These are phyloP conservation scores for Nomada goodeniana DNA, from an alignment of 2,888 invertebrate species.

Conservation along the genomic window DNA sequence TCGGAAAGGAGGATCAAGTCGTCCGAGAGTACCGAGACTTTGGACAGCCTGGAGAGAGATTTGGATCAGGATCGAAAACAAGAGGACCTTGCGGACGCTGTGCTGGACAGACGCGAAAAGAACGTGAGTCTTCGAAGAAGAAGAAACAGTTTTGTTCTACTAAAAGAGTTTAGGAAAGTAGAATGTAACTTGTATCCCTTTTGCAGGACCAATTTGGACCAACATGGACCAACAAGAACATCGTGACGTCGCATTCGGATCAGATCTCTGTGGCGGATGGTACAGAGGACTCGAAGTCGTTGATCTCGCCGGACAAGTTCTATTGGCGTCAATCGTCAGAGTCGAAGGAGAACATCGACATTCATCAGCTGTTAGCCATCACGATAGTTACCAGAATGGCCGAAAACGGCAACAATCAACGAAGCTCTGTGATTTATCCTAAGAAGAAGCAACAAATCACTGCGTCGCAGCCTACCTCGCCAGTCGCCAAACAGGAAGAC, in stretches of 20 bases:
- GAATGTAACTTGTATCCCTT: neutral
- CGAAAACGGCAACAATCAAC: constrained; percentile 81
- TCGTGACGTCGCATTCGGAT: constrained; percentile 62
- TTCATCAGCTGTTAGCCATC: constrained; percentile 80
- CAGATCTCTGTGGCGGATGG: constrained; percentile 74
- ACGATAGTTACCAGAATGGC: constrained; percentile 80
- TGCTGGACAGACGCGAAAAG: constrained; percentile 76
- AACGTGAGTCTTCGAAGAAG: constrained; percentile 69
- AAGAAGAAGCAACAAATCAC: constrained; percentile 78
- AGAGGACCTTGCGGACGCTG: constrained; percentile 74
- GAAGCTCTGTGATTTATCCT: constrained; percentile 76
- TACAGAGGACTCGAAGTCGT: constrained; percentile 74
- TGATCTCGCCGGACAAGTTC: constrained; percentile 75
- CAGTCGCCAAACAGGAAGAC: constrained; percentile 78
- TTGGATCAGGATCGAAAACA: constrained; percentile 78
- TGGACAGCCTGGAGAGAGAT: constrained; percentile 82
- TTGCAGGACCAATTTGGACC: constrained; percentile 68
- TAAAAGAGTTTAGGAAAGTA: neutral
- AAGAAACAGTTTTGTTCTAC: neutral
- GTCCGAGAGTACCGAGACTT: constrained; percentile 81
- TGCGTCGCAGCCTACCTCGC: constrained; percentile 77
- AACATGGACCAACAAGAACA: constrained; percentile 71
- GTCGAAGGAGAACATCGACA: constrained; percentile 80
- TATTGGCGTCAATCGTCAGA: constrained; percentile 81
- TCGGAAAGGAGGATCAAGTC: constrained; percentile 81